phyloP scores from a whole-genome alignment of 2,797 vertebrate species.

The Oreortyx pictus region DNA sequence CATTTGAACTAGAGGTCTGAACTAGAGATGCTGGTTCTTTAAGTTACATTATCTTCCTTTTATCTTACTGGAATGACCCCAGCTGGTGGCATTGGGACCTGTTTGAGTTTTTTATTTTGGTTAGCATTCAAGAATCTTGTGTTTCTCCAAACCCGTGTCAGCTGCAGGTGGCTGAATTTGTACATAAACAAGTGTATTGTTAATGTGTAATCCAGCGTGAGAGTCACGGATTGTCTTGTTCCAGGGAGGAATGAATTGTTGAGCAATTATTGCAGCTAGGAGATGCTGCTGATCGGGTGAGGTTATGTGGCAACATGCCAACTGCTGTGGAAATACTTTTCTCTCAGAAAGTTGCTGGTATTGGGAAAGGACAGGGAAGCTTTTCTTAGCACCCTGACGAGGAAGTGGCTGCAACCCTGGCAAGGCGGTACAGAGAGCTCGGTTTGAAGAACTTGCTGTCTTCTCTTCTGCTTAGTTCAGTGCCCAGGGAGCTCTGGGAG shows the following conservation, averaged over 20 bases:
- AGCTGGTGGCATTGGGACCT: neutral
- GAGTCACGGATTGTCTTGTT: neutral
- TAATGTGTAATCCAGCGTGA: conserved; percentile 9
- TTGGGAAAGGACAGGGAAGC: neutral
- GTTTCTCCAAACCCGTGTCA: neutral
- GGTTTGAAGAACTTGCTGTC: neutral
- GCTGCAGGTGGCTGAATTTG: neutral
- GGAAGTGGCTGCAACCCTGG: neutral
- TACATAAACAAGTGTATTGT: neutral
- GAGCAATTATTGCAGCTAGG: neutral
- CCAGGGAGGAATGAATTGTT: neutral
- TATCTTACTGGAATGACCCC: neutral
- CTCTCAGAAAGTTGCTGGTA: neutral
- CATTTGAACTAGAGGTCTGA: neutral
- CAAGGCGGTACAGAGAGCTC: neutral
- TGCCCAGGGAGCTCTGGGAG: neutral
- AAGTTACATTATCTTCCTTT: neutral
- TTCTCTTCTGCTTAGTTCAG: rapidly evolving
- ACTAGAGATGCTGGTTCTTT: neutral
- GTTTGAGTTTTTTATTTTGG: too few species aligned
- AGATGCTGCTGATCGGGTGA: neutral
- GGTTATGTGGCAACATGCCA: neutral
- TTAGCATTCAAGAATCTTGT: neutral
- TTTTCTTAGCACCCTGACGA: neutral
- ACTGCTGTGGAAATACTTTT: neutral